These are phyloP conservation scores for Syngnathus typhle DNA, from an alignment of 2,113 vertebrate species.

Conservation along the genomic window DNA sequence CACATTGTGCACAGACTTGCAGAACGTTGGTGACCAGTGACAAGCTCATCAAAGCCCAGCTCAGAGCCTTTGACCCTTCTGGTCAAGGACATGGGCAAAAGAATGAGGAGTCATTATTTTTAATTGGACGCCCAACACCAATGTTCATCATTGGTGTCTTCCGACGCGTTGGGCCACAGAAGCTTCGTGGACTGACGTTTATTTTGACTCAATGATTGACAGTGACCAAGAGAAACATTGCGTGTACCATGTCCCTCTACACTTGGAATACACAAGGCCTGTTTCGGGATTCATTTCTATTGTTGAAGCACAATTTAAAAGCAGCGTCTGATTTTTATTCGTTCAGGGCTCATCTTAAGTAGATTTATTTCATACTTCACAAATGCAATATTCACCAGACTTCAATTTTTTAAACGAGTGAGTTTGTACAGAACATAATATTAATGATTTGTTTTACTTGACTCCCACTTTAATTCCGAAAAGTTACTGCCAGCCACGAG, in stretches of 20 bases:
- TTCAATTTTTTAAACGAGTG: too few species aligned
- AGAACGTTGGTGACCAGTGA: conserved; percentile 47
- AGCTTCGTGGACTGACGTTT: conserved; percentile 8
- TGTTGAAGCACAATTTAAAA: too few species aligned
- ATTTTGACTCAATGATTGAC: conserved; percentile 6
- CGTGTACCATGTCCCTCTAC: background rate
- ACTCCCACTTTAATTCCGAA: too few species aligned
- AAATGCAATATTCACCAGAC: too few species aligned
- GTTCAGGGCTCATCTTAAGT: too few species aligned
- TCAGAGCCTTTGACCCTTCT: conserved; percentile 33
- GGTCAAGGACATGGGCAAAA: conserved; percentile 40
- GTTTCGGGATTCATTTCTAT: too few species aligned
- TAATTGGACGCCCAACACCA: conserved; percentile 44
- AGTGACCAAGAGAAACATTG: conserved; percentile 7
- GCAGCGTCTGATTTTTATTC: too few species aligned
- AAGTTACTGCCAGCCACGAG: too few species aligned
- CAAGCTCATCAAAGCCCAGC: conserved; percentile 50
- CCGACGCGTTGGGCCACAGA: conserved; percentile 4
- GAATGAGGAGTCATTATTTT: conserved; percentile 51
- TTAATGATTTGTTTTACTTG: too few species aligned
- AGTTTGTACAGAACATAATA: too few species aligned
- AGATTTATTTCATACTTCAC: too few species aligned
- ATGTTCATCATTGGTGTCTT: conserved; percentile 14
- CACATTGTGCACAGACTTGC: conserved; percentile 41
- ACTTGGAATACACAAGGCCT: background rate